Evolutionary conservation across 1,140 invertebrate genomes (phyloP).

Genomic region (Megathymus violae): DNA sequence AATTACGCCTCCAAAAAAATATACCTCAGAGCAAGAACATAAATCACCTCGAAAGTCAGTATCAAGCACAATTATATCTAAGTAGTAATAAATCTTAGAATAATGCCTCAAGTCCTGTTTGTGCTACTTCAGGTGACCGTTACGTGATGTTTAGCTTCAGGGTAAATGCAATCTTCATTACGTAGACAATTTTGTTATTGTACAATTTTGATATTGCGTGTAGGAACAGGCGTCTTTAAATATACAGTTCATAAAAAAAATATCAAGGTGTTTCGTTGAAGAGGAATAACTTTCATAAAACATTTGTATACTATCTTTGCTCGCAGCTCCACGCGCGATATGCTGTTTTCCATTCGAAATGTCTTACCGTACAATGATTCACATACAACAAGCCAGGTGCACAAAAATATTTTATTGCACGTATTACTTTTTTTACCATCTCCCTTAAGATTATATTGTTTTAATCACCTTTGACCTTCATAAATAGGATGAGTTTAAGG

Average conservation of each 20-base stretch:
- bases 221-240: constrained; percentile 1
- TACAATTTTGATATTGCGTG: constrained; percentile 37
- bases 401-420: too few species aligned
- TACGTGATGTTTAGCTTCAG: constrained; percentile 53
- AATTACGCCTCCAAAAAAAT: constrained; percentile 44
- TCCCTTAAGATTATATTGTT: too few species aligned
- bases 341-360: too few species aligned
- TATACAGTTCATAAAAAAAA: background rate
- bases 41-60: constrained; percentile 69
- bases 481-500: too few species aligned
- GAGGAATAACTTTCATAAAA: too few species aligned
- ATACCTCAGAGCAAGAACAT: constrained; percentile 63
- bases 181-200: constrained; percentile 53
- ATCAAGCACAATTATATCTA: constrained; percentile 68
- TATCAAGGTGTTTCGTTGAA: constrained; percentile 1
- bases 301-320: too few species aligned
- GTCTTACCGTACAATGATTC: too few species aligned
- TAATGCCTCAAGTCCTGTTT: constrained; percentile 68
- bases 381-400: too few species aligned
- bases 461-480: too few species aligned
- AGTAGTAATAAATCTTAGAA: constrained; percentile 76
- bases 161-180: constrained; percentile 79
- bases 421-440: too few species aligned
- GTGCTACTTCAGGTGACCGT: constrained; percentile 80
- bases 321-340: too few species aligned